phyloP scores from a whole-genome alignment of 1,140 invertebrate genomes.

The Zelostemma sp. region DNA sequence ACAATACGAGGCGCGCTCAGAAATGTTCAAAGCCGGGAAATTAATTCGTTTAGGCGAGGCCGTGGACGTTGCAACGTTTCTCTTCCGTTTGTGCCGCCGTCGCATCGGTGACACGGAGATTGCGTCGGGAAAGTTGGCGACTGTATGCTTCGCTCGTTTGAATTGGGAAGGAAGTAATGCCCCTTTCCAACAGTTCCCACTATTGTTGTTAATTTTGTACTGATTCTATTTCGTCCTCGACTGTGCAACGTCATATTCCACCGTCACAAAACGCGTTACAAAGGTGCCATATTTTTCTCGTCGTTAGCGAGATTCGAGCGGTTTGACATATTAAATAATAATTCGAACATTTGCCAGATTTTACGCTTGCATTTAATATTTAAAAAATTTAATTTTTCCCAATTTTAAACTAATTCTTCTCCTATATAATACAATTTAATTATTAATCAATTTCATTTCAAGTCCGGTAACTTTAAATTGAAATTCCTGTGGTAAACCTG shows the following conservation, averaged over 20 bases:
- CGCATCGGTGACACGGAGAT: slow-evolving; percentile 55
- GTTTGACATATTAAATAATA: no score
- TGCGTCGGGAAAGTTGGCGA: slow-evolving; percentile 62
- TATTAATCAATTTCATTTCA: no score
- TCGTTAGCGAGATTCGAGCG: no score
- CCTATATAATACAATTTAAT: no score
- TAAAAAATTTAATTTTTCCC: no score
- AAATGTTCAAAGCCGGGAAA: slow-evolving; percentile 44
- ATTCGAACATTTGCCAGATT: no score
- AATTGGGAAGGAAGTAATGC: slow-evolving; percentile 60
- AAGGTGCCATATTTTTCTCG: no score
- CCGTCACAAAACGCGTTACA: no score
- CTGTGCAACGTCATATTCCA: background rate
- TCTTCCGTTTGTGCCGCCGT: slow-evolving; percentile 51
- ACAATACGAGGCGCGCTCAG: slow-evolving; percentile 41
- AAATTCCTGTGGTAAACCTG: no score
- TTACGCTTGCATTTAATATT: no score
- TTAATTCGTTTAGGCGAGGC: slow-evolving; percentile 58
- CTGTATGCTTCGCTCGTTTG: slow-evolving; percentile 65
- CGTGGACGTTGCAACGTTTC: slow-evolving; percentile 51
- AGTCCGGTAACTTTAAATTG: no score
- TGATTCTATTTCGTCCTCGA: slow-evolving; percentile 47
- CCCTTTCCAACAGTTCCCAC: slow-evolving; percentile 47
- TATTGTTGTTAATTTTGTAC: slow-evolving; percentile 64
- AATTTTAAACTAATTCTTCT: no score